These are phyloP conservation scores for Gymnoscelis rufifasciata DNA, from an alignment of 2,888 invertebrate species.

Conservation along the genomic window DNA sequence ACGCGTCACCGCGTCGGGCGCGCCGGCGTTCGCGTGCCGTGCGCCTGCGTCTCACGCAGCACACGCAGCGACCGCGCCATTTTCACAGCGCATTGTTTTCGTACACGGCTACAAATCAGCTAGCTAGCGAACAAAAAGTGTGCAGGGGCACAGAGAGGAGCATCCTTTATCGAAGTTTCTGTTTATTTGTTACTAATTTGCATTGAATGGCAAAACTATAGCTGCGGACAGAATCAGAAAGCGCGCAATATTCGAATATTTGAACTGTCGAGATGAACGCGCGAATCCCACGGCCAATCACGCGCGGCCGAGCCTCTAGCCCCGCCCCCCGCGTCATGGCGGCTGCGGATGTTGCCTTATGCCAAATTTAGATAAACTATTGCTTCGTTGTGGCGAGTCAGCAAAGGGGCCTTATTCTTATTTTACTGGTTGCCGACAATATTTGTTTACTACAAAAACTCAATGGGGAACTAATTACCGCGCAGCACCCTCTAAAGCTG, in stretches of 20 bases:
- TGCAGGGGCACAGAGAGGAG: no score
- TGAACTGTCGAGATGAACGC: slow-evolving; percentile 46
- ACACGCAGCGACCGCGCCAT: slow-evolving; percentile 32
- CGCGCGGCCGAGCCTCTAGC: slow-evolving; percentile 48
- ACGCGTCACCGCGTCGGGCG: slow-evolving; percentile 22
- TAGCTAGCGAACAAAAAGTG: no score
- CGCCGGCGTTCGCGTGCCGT: slow-evolving; percentile 40
- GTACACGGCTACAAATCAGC: no score
- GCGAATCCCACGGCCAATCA: slow-evolving; percentile 64
- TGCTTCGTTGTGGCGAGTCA: slow-evolving; percentile 46
- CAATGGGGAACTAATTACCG: slow-evolving; percentile 32
- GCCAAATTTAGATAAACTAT: slow-evolving; percentile 64
- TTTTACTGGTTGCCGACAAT: neutral
- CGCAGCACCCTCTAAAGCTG: slow-evolving; percentile 30
- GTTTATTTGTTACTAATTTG: neutral
- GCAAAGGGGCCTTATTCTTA: slow-evolving; percentile 21
- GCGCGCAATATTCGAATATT: slow-evolving; percentile 37
- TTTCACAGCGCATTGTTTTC: slow-evolving; percentile 30
- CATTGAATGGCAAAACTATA: neutral
- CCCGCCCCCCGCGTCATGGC: slow-evolving; percentile 71
- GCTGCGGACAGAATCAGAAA: slow-evolving; percentile 10
- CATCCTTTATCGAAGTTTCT: no score
- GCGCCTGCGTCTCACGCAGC: slow-evolving; percentile 14
- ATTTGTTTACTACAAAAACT: neutral
- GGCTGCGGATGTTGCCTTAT: slow-evolving; percentile 58